Evolutionary conservation across 2,113 vertebrate genomes (phyloP).

Genomic region (Chrysochloris asiatica): DNA sequence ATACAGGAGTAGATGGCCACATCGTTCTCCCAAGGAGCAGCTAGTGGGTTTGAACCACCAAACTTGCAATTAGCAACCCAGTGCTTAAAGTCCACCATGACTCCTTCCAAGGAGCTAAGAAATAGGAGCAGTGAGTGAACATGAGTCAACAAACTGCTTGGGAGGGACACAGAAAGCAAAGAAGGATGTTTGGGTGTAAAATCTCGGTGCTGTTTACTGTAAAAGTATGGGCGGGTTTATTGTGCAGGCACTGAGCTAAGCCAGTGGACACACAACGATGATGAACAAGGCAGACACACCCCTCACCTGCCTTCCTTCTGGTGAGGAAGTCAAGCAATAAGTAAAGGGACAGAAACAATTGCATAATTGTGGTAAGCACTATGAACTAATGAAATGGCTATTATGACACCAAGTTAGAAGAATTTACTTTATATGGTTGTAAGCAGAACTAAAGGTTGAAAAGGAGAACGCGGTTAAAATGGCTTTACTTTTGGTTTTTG

Average conservation of each 20-base stretch:
- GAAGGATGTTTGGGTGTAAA: neutral
- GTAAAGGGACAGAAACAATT: neutral
- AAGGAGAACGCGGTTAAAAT: neutral
- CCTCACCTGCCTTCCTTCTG: neutral
- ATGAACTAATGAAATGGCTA: neutral
- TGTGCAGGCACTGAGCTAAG: neutral
- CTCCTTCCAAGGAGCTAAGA: no score
- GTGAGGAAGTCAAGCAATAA: neutral
- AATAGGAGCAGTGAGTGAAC: neutral
- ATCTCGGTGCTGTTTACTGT: neutral
- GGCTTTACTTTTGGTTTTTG: neutral
- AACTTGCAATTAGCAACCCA: neutral
- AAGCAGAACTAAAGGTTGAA: neutral
- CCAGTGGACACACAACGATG: no score
- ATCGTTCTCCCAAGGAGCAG: neutral
- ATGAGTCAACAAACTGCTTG: fast-evolving
- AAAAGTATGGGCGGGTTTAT: neutral
- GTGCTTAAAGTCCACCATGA: no score
- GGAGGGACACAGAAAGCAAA: neutral
- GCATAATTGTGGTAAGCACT: neutral
- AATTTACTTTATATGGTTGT: neutral
- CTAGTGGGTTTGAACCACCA: neutral
- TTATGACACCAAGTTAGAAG: neutral
- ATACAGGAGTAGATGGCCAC: neutral
- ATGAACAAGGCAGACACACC: fast-evolving